Base-by-base conservation (phyloP, 2,113 vertebrate species). In the Catharus fuscescens region DNA sequence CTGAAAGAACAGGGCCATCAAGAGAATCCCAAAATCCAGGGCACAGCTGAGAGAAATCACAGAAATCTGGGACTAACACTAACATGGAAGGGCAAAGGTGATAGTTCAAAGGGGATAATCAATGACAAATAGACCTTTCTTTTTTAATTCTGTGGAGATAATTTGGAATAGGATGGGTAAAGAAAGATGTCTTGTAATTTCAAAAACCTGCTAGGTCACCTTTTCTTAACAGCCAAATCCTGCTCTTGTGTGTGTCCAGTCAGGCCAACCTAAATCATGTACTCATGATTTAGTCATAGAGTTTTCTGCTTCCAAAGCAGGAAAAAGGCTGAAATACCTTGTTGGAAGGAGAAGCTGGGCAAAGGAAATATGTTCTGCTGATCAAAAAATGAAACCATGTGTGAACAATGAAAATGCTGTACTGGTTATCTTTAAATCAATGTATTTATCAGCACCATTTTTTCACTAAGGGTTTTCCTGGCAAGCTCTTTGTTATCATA, bases 11-110 rank as follows among this genome's bases (percentile, higher is more conserved):
- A 50, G 62, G 48, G 47, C 69, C 66, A 86, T 70, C 48, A 74
- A 82, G 82, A 80, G 40, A 97, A 94, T 96, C 84, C 89, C 70
- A 94, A 93, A 93, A 96, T 93, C 66, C 86, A 89, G 66, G 83
- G 76, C 82, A 94, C 45, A 93, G 20, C 52, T 72, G 62, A 74
- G 44, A 83, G 72, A 86, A 96, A 82, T 52, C 40, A 50, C 62
- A 70, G 69, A 84, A 95, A 91, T 18, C n/a, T 80, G 69, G 47
- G 34, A 69, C 21, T 56, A 34, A 32, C 69, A 84, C 21, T 25
- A 91, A 29, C 21, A 10, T 17, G 54, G 83, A 82, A 6, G 11
- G 52, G 34, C 44, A 89, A 90, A 18, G 25, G 53, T 56, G 64
- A n/a, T 64, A 23, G 69, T 92, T 95, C 56, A 87, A 88, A 95